phyloP scores from a whole-genome alignment of 2,113 vertebrate genomes.

The Amazona vittata region DNA sequence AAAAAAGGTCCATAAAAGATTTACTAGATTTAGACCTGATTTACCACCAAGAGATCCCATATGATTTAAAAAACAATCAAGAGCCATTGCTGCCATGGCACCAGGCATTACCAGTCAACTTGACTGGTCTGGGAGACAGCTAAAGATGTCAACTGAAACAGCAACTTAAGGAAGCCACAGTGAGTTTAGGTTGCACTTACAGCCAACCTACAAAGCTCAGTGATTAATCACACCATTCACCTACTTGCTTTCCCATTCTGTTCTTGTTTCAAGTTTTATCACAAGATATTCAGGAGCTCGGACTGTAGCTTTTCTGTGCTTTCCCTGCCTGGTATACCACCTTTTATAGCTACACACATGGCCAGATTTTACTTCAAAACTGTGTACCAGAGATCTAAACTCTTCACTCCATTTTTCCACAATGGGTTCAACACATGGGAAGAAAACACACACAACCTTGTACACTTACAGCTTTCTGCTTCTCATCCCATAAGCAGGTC shows the following conservation, averaged over 20 bases:
- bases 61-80: background rate
- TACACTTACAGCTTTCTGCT: background rate
- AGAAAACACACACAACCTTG: background rate
- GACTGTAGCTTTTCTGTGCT: background rate
- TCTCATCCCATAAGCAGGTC: background rate
- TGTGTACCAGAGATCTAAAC: background rate
- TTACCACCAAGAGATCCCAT: background rate
- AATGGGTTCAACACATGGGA: background rate
- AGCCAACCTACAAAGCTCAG: background rate
- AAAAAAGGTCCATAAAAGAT: background rate
- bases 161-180: background rate
- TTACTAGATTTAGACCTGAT: background rate
- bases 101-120: background rate
- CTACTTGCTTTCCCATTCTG: background rate
- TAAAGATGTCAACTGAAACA: background rate
- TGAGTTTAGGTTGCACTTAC: background rate
- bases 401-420: background rate
- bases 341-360: background rate
- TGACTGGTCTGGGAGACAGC: background rate
- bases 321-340: background rate
- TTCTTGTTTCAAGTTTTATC: background rate
- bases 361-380: background rate
- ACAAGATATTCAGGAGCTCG: background rate
- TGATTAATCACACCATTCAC: background rate
- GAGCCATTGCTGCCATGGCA: background rate